phyloP scores from a whole-genome alignment of 2,797 vertebrate genomes.

The Synaphobranchus kaupii region DNA sequence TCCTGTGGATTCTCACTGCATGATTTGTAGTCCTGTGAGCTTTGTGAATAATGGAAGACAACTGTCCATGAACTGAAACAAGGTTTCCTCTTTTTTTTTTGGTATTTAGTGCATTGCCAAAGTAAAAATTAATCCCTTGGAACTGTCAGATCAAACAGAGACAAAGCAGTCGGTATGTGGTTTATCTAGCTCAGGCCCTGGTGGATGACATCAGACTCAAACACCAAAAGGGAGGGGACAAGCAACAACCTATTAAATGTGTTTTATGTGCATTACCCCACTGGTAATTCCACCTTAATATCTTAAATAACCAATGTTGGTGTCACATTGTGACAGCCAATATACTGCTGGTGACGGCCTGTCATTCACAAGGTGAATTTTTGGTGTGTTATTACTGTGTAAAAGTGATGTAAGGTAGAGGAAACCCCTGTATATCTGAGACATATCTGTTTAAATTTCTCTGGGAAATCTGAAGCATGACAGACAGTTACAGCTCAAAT shows the following conservation, averaged over 20 bases:
- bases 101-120: not conserved
- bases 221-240: not conserved
- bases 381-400: not conserved
- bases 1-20: not conserved
- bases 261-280: not conserved
- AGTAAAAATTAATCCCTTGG: too few species aligned
- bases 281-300: not conserved
- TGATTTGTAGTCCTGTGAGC: not conserved
- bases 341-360: too few species aligned
- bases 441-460: too few species aligned
- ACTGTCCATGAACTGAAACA: not conserved
- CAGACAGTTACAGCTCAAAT: not conserved
- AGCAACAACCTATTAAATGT: not conserved
- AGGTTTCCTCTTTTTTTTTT: not conserved
- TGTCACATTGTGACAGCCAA: too few species aligned
- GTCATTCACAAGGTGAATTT: too few species aligned
- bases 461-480: not conserved
- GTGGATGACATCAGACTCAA: not conserved
- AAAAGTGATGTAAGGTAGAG: not conserved
- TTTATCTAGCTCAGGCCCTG: not conserved
- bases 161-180: not conserved
- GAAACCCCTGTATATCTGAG: not conserved
- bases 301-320: not conserved
- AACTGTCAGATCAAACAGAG: not conserved
- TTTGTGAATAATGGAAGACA: constrained; percentile 8